Base-by-base conservation (phyloP, 2,113 vertebrate genomes). In the Ictidomys tridecemlineatus region DNA sequence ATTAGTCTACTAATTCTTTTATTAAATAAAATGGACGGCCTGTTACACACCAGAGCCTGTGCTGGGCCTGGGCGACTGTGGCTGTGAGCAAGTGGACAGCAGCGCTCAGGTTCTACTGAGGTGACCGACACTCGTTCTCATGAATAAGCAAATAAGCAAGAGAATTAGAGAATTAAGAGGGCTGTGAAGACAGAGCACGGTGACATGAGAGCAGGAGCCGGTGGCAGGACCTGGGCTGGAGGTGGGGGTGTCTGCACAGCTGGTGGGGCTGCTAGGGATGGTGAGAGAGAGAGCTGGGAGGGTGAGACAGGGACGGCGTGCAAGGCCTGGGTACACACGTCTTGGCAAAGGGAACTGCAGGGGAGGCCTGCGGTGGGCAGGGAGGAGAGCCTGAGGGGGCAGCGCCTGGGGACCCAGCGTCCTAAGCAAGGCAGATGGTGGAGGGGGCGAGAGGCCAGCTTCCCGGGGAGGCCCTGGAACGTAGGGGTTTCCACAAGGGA, bases 221-320 rank as follows among this genome's bases (percentile, higher is more conserved):
- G 61, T 6, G n/a, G 42, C 16, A 24, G 9, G 61, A 39, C 1
- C 5, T 51, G 13, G 13, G 28, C 2, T 2, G 12, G 61, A 48
- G 14, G 30, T 1, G 39, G 48, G 18, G 8, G 20, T 28, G 4
- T 13, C 24, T 3, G 17, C 12, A 3, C 14, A 32, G 28, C 5
- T 24, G 32, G 26, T 18, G 5, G 18, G 73, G 20, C 51, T 11
- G 26, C 20, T 34, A 0, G 0, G 16, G 28, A 32, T 17, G 2
- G 8, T 28, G 51, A n/a, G 18, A 0, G 61, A 20, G 10, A 56
- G 42, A 56, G 48, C 58, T 1, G 2, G 32, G 82, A 39, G 5
- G 6, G 16, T 72, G 74, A 83, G 34, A 24, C 16, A 22, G 73
- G 20, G 28, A 6, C 0, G 30, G 37, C 5, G 0, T 3, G 2